Conservation (phyloP, 2,888 invertebrate genomes). For the Stenoptilia bipunctidactyla region DNA sequence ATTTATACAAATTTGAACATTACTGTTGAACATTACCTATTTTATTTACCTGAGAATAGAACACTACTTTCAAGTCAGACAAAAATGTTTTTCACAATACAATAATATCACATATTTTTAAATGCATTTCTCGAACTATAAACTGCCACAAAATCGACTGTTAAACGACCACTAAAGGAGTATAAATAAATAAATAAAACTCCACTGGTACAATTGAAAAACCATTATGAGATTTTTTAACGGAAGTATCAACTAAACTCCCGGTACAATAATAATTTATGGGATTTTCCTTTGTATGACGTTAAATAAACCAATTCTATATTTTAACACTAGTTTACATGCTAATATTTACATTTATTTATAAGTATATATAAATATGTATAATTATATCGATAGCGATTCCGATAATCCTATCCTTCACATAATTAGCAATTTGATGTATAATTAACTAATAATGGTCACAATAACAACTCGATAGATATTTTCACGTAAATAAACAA, state of each 20-base stretch:
- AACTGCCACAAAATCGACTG: constrained; percentile 35
- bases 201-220: constrained; percentile 69
- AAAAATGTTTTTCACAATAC: constrained; percentile 62
- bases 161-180: constrained; percentile 39
- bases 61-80: constrained; percentile 67
- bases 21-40: constrained; percentile 32
- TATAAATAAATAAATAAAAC: constrained; percentile 60
- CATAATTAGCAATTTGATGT: constrained; percentile 61
- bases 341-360: constrained; percentile 70
- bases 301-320: constrained; percentile 71
- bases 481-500: constrained; percentile 68
- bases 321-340: constrained; percentile 66
- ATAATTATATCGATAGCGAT: constrained; percentile 67
- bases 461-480: constrained; percentile 69
- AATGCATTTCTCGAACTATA: constrained; percentile 61
- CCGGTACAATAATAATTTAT: constrained; percentile 70
- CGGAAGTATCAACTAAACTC: constrained; percentile 62
- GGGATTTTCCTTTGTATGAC: constrained; percentile 64
- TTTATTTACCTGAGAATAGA: constrained; percentile 45
- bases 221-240: constrained; percentile 68
- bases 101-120: constrained; percentile 70
- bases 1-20: constrained; percentile 38
- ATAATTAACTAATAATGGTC: constrained; percentile 71
- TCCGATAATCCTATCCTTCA: constrained; percentile 60
- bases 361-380: constrained; percentile 71